phyloP scores from a whole-genome alignment of 37 sponge, comb jelly and placozoan genomes.

The Halichondria panicea region DNA sequence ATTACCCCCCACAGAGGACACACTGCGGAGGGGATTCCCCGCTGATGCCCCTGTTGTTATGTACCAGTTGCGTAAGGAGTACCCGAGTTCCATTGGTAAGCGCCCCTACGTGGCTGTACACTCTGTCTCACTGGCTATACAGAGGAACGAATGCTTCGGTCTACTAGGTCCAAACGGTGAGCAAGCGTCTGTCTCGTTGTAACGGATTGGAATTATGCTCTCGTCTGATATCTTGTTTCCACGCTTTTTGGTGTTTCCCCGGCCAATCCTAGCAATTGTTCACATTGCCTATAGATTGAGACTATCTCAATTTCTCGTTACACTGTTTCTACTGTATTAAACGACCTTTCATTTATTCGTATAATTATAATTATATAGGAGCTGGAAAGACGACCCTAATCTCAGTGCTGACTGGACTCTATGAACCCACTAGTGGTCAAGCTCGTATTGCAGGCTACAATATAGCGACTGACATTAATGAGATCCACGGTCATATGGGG shows the following conservation, averaged over 20 bases:
- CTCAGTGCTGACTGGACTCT: conserved; percentile 78
- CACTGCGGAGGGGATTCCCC: conserved; percentile 27
- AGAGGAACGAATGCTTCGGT: conserved; percentile 82
- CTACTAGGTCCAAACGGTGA: conserved; percentile 82
- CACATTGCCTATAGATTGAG: too few relatives aligned
- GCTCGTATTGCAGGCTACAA: conserved; percentile 73
- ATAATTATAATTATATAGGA: conserved; percentile 22
- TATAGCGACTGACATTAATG: conserved; percentile 50
- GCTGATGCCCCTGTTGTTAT: conserved; percentile 65
- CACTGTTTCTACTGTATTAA: too few relatives aligned
- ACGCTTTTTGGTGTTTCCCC: too few relatives aligned
- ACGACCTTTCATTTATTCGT: too few relatives aligned
- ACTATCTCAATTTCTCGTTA: too few relatives aligned
- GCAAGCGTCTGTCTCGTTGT: not conserved
- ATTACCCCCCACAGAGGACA: conserved; percentile 27
- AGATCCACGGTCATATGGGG: conserved; percentile 67
- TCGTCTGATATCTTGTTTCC: too few relatives aligned
- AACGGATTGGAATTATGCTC: too few relatives aligned
- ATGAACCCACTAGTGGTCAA: conserved; percentile 66
- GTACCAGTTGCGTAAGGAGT: conserved; percentile 77
- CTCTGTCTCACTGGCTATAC: conserved; percentile 61
- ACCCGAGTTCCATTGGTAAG: conserved; percentile 44
- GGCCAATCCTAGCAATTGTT: too few relatives aligned
- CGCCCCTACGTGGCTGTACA: conserved; percentile 73
- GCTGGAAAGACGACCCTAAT: conserved; percentile 88